phyloP scores from a whole-genome alignment of 2,888 invertebrate genomes.

The Muschampia plurimacula region DNA sequence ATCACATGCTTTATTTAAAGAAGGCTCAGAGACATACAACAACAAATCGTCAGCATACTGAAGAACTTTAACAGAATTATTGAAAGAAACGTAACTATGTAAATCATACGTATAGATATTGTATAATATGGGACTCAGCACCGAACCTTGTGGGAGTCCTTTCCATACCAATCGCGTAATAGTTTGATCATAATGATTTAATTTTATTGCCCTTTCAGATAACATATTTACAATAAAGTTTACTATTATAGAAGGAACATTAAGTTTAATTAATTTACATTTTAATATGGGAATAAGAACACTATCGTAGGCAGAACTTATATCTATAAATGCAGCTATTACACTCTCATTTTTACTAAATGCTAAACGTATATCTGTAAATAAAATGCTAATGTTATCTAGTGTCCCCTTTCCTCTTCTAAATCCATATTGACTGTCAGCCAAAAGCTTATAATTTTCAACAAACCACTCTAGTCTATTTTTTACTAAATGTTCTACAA shows the following conservation, averaged over 20 bases:
- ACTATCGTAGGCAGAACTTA: background rate
- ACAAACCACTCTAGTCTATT: background rate
- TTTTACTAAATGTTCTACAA: background rate
- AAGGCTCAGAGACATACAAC: no score
- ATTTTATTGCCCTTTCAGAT: background rate
- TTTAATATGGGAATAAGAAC: background rate
- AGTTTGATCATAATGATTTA: no score
- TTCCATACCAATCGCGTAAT: background rate
- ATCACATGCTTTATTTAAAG: no score
- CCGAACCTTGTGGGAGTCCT: slow-evolving; percentile 5
- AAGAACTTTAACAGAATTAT: background rate
- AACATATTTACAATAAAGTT: background rate
- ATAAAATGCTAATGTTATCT: background rate
- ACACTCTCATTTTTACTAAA: background rate
- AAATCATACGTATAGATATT: background rate
- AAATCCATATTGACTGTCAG: background rate
- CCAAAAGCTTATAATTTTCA: background rate
- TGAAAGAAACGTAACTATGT: background rate
- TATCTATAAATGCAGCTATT: background rate
- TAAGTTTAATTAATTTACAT: background rate
- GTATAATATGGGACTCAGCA: background rate
- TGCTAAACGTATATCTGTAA: background rate
- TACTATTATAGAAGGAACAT: background rate
- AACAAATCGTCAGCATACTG: background rate
- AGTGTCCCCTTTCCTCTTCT: background rate